Conservation (phyloP, 1,140 invertebrate genomes). For the Sesamia nonagrioides region DNA sequence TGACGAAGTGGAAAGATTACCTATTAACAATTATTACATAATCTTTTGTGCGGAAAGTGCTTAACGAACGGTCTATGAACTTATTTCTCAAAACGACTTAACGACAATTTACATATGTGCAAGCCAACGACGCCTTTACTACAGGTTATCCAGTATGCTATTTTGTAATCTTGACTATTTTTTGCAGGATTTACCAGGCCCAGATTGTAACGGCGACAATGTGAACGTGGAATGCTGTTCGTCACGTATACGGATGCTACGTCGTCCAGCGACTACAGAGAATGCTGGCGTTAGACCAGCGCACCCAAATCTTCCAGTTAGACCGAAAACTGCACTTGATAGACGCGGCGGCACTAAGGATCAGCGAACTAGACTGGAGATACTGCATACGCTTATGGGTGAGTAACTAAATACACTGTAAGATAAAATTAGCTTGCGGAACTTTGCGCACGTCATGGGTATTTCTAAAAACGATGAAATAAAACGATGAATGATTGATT, state of each 20-base stretch:
- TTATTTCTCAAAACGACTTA: too few species aligned
- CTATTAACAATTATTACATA: too few species aligned
- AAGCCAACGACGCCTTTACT: too few species aligned
- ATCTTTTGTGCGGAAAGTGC: too few species aligned
- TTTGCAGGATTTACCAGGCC: neutral
- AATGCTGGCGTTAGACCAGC: conserved; percentile 63
- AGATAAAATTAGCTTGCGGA: too few species aligned
- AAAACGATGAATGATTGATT: too few species aligned
- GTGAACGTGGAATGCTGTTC: neutral
- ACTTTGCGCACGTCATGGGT: too few species aligned
- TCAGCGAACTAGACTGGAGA: conserved; percentile 67
- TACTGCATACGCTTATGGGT: conserved; percentile 80
- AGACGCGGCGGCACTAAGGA: conserved; percentile 49
- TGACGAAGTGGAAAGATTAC: too few species aligned
- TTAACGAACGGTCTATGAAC: too few species aligned
- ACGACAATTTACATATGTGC: too few species aligned
- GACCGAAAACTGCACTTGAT: conserved; percentile 69
- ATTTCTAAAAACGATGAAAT: too few species aligned
- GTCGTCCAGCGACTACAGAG: conserved; percentile 75
- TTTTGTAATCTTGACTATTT: neutral
- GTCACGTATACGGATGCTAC: conserved; percentile 27
- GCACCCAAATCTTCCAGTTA: conserved; percentile 52
- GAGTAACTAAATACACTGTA: neutral
- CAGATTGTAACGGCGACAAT: neutral
- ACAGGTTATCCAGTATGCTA: neutral